These are phyloP conservation scores for Tenualosa thibaudeaui DNA, from an alignment of 2,797 vertebrate genomes.

Conservation along the genomic window DNA sequence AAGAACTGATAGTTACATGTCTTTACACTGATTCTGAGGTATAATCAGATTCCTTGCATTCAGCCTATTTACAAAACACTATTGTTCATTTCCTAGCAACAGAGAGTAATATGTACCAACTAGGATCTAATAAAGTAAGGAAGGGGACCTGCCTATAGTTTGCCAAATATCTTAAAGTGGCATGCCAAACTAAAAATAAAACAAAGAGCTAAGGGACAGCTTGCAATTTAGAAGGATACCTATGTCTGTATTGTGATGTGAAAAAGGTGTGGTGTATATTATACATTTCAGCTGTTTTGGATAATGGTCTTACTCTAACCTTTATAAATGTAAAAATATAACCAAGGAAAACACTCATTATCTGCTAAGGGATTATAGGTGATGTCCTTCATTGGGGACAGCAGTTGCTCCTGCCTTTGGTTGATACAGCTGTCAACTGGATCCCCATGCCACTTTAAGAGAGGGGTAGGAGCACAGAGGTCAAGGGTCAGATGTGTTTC, in stretches of 20 bases:
- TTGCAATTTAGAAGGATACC: neutral
- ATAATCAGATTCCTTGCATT: neutral
- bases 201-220: neutral
- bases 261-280: too few relatives aligned
- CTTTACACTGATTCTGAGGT: neutral
- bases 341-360: constrained; percentile 1
- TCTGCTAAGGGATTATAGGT: constrained; percentile 56
- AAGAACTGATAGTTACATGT: neutral
- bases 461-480: constrained; percentile 69
- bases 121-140: neutral
- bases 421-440: constrained; percentile 86
- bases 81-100: neutral
- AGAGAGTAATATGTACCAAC: neutral
- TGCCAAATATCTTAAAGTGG: neutral
- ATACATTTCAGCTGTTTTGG: neutral
- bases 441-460: constrained; percentile 58
- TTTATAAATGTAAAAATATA: neutral
- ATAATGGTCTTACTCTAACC: neutral
- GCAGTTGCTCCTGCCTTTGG: constrained; percentile 83
- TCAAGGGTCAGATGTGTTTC: constrained; percentile 71
- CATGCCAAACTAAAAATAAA: too few relatives aligned
- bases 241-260: neutral
- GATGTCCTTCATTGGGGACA: constrained; percentile 68
- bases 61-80: neutral
- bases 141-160: neutral